Evolutionary conservation across 2,888 invertebrate genomes (phyloP).

Genomic region (Apotomis betuletana): DNA sequence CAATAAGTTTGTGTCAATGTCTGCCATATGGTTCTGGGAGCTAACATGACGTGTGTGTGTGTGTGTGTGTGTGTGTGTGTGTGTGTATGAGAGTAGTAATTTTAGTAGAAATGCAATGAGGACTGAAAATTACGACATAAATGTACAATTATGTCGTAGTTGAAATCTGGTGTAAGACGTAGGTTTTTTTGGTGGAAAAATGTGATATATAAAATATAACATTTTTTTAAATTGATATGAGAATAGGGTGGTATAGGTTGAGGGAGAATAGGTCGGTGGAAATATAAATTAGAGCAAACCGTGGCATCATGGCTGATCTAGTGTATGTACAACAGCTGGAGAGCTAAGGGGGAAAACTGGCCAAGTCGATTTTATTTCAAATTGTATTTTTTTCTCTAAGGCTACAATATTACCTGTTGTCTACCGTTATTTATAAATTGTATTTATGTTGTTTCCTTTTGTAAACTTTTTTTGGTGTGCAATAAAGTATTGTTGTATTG

Average conservation of each 20-base stretch:
- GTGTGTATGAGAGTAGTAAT: neutral
- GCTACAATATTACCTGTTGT: no score
- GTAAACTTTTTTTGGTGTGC: no score
- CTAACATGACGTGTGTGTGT: neutral
- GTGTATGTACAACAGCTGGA: neutral
- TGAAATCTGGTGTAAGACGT: neutral
- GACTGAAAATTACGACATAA: neutral
- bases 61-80: neutral
- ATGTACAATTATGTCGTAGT: neutral
- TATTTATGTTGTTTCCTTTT: no score
- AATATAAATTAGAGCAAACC: neutral
- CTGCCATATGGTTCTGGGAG: no score
- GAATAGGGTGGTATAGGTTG: neutral
- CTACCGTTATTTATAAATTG: no score
- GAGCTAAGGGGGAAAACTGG: no score
- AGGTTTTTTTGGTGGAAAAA: neutral
- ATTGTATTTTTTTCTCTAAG: no score
- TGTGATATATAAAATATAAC: neutral
- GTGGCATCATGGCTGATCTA: neutral
- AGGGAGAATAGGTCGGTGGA: neutral
- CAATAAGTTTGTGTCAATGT: neutral
- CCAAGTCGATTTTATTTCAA: no score
- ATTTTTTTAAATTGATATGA: neutral
- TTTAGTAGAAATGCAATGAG: neutral
- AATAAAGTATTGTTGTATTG: no score